Conservation (phyloP, 2,113 vertebrate species). For the Protobothrops mucrosquamatus region DNA sequence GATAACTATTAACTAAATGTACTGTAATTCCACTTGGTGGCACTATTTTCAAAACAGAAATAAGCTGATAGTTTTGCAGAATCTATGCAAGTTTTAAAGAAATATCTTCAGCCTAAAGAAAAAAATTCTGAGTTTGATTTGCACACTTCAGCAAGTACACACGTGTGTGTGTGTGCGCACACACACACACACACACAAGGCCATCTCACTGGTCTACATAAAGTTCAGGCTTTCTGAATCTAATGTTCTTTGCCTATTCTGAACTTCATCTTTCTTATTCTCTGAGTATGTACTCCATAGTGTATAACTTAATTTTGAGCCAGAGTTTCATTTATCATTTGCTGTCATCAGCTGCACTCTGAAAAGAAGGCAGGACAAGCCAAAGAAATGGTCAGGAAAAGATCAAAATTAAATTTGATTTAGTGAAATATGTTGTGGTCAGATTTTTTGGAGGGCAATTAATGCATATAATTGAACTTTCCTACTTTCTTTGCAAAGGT, state of each 20-base stretch:
- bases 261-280: background rate
- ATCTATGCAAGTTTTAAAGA: background rate
- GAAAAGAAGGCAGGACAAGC: background rate
- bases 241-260: background rate
- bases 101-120: background rate
- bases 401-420: background rate
- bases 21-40: constrained; percentile 23
- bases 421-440: background rate
- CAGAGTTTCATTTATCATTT: background rate
- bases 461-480: background rate
- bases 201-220: background rate
- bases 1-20: background rate
- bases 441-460: background rate
- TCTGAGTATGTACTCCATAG: background rate
- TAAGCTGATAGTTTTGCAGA: background rate
- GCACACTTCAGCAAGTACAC: background rate
- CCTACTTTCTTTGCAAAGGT: background rate
- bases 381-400: background rate
- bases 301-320: background rate
- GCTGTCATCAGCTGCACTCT: background rate
- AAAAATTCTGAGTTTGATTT: background rate
- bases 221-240: background rate
- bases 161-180: no score
- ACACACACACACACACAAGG: no score
- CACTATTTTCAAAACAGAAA: constrained; percentile 16